Percentiles rank a stretch among this genome's conserved stretches.
Evolutionary conservation across 92 coral and sea anemone species (phyloP).

Genomic region (Chrysogorgia sp.): DNA sequence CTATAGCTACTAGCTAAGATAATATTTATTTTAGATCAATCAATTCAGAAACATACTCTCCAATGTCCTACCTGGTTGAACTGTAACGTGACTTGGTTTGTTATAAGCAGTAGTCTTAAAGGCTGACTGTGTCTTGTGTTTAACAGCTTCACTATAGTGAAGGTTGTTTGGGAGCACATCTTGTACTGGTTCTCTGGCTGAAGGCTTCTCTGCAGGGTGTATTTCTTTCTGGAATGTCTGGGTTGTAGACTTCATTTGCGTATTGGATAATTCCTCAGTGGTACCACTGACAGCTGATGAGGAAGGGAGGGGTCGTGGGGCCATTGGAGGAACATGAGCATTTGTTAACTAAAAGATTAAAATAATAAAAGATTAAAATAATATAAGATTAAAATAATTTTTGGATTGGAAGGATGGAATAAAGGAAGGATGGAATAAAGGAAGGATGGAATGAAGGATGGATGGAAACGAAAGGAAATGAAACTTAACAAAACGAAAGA

Average conservation of each 20-base stretch:
- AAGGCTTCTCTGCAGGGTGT: neutral
- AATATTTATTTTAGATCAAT: no score
- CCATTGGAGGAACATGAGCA: neutral
- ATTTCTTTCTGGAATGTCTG: neutral
- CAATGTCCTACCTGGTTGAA: constrained; percentile 20
- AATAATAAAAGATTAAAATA: neutral
- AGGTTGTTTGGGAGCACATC: neutral
- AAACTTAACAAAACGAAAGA: neutral
- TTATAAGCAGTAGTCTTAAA: constrained; percentile 27
- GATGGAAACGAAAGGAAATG: no score
- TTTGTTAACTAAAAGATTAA: constrained; percentile 3
- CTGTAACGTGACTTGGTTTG: constrained; percentile 19
- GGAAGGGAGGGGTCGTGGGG: neutral
- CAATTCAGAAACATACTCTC: neutral
- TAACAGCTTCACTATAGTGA: constrained; percentile 3
- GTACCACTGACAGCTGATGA: constrained; percentile 12
- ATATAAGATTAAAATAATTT: neutral
- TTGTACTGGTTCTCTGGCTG: neutral
- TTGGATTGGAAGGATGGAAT: no score
- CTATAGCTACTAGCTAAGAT: no score
- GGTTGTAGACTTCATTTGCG: constrained; percentile 2
- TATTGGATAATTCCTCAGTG: neutral
- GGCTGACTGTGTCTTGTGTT: constrained; percentile 19
- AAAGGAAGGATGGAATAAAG: no score
- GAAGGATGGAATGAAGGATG: neutral